These are phyloP conservation scores for Schizothorax lantsangensis DNA, from an alignment of 2,797 vertebrate genomes.

Conservation along the genomic window DNA sequence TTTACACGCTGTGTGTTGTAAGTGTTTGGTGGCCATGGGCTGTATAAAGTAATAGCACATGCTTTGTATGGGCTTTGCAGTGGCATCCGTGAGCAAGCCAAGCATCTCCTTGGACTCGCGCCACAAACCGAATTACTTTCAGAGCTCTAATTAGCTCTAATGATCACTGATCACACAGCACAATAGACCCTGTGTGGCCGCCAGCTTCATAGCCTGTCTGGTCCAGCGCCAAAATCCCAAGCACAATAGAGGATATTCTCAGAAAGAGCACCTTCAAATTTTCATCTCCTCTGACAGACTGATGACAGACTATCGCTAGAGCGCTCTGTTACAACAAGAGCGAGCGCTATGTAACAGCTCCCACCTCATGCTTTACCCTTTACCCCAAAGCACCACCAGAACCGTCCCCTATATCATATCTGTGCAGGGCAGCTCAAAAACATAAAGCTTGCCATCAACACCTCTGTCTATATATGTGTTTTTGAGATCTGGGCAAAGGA, in stretches of 20 bases:
- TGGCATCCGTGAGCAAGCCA: slow-evolving; percentile 21
- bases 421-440: slow-evolving; percentile 62
- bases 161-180: slow-evolving; percentile 71
- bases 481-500: slow-evolving; percentile 36
- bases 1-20: neutral
- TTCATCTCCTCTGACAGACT: slow-evolving; percentile 63
- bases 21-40: neutral
- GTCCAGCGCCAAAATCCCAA: slow-evolving; percentile 66
- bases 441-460: slow-evolving; percentile 48
- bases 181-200: slow-evolving; percentile 73
- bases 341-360: slow-evolving; percentile 62
- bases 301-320: slow-evolving; percentile 72
- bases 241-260: slow-evolving; percentile 79
- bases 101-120: slow-evolving; percentile 31
- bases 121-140: slow-evolving; percentile 65
- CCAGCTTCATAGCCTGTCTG: slow-evolving; percentile 65
- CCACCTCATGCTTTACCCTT: slow-evolving; percentile 43
- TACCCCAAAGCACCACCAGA: slow-evolving; percentile 16
- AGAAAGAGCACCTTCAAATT: slow-evolving; percentile 70
- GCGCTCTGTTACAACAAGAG: slow-evolving; percentile 69
- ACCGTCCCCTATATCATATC: slow-evolving; percentile 56
- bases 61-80: neutral
- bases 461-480: slow-evolving; percentile 8
- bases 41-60: slow-evolving; percentile 19
- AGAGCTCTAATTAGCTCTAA: slow-evolving; percentile 72